Evolutionary conservation across 1,140 invertebrate genomes (phyloP), one percentile per base, ranked within the genome.

Genomic region (Procambarus virginalis): DNA sequence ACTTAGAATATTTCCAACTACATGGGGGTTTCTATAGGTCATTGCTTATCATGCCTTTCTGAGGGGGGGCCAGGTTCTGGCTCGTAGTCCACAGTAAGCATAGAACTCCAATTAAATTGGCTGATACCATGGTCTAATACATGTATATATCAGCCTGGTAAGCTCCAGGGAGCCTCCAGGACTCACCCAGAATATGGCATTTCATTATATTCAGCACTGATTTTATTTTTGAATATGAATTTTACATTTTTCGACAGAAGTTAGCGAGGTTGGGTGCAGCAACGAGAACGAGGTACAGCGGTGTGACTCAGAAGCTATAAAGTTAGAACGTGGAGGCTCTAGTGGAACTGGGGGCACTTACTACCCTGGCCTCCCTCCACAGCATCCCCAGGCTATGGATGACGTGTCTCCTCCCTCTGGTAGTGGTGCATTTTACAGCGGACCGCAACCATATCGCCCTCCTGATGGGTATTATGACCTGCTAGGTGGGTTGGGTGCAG

Each of bases 191-290:
- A 34, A 34, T 34, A 34, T 34, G 34, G 34, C 34, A 34, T 34
- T 34, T 34, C 34, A 34, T 34, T 34, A 34, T 34, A 34, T 34
- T 34, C 6, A 9, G 4, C 51, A 1, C 8, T 55, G 51, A 55
- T 12, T 55, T 55, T 55, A 9, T 55, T 55, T 55, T 55, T 55
- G 8, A 9, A 5, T 64, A 17, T 64, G 12, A 64, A 17, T 5
- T 64, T 34, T 20, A 45, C 45, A 5, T 68, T 64, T 79, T 46
- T 49, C 58, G 22, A 17, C 60, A 17, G 17, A 75, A 79, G 84
- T 78, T 34, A 46, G 49, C 8, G 84, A 86, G 84, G 76, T 86
- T 58, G 84, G 84, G 76, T 86, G 84, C 58, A 86, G 84, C 76
- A 86, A 76, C 34, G 76, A 86, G 58, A 79, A 45, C n/a, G 75